Evolutionary conservation across 1,140 invertebrate species (phyloP).

Genomic region (Bombus fervidus): DNA sequence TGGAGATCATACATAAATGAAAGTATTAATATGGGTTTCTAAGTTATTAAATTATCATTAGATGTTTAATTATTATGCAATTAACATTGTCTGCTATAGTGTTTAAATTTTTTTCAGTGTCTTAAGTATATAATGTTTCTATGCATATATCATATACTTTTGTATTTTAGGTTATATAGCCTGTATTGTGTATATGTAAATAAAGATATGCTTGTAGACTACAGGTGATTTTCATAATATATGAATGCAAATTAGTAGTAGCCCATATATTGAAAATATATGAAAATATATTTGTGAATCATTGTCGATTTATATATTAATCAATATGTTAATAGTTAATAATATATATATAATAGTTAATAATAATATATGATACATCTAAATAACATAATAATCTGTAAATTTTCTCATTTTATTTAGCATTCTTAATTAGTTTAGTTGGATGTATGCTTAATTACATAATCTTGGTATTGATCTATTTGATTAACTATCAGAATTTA

Average conservation of each 20-base stretch:
- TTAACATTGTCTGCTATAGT: not conserved
- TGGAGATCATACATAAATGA: not conserved
- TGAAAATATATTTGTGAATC: too few species aligned
- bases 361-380: too few species aligned
- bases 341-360: too few species aligned
- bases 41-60: not conserved
- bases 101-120: not conserved
- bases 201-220: not conserved
- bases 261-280: too few species aligned
- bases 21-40: not conserved
- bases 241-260: too few species aligned
- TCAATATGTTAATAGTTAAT: too few species aligned
- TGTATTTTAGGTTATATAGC: not conserved
- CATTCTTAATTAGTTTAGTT: not conserved
- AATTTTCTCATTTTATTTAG: not conserved
- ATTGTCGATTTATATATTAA: too few species aligned
- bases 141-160: not conserved
- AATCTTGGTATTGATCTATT: not conserved
- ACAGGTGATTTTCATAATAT: not conserved
- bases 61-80: not conserved
- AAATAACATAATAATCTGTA: not conserved
- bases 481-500: too few species aligned
- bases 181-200: not conserved
- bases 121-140: not conserved
- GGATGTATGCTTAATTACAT: not conserved